A percentile compares a stretch with the other conserved stretches of the same genome.
Conservation (phyloP, 2,888 invertebrate species). For the Polymixis lichenea region DNA sequence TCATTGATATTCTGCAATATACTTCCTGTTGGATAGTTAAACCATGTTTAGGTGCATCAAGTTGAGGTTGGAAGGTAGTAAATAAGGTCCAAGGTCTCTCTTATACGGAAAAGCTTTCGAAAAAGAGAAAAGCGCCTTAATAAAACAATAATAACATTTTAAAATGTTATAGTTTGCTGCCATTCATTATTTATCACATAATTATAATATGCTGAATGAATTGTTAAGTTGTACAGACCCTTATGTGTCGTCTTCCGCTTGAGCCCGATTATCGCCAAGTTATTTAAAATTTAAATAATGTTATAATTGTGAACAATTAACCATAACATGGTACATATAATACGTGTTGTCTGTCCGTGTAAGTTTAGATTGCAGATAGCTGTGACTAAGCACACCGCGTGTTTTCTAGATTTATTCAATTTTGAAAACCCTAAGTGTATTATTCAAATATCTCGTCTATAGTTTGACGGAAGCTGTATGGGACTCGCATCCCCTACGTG, state of each 20-base stretch:
- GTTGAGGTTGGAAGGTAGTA: neutral
- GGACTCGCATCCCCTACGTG: neutral
- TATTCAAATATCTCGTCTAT: constrained; percentile 9
- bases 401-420: constrained; percentile 44
- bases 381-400: constrained; percentile 52
- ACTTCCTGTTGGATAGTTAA: constrained; percentile 14
- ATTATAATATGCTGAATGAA: neutral
- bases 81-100: neutral
- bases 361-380: constrained; percentile 35
- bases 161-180: neutral
- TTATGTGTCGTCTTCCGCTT: constrained; percentile 17
- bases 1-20: constrained; percentile 9
- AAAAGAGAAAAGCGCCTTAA: neutral
- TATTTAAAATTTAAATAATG: constrained; percentile 23
- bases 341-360: constrained; percentile 56
- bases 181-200: neutral
- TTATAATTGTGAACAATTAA: constrained; percentile 39
- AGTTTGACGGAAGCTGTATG: neutral
- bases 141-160: neutral
- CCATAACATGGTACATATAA: constrained; percentile 43
- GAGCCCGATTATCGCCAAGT: neutral
- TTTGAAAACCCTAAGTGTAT: neutral
- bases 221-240: no score
- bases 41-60: neutral
- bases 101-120: neutral